Base-by-base conservation (phyloP, 2,113 vertebrate genomes). In the Hypanus sabinus region DNA sequence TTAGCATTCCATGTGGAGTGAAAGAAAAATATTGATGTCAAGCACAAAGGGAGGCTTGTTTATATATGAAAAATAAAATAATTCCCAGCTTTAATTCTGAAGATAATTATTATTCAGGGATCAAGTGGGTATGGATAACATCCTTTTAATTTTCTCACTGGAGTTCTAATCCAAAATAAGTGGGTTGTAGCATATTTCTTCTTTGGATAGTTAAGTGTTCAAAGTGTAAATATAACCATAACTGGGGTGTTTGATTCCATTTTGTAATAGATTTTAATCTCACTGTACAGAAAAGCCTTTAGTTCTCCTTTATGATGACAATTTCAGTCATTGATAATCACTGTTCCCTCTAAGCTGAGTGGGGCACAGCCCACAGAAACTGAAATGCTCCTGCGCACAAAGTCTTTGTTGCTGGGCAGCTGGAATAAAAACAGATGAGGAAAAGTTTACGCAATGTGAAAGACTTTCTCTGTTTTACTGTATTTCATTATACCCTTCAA, bases 61-160 rank as follows among this genome's bases (percentile, higher is more conserved):
- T 90, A 33, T 20, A 16, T 65, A 87, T 57, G 57, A 33, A 62
- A 62, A 90, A 90, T 90, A 90, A 65, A 68, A n/a, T 65, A 90
- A 90, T 36, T n/a, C 85, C n/a, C 60, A n/a, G 14, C n/a, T 68
- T 90, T 90, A 90, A 68, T 68, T 68, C 14, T 90, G 85, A 68
- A 90, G 62, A 65, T 68, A 33, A 90, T 90, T 90, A 90, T 33
- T 90, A 90, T 60, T 36, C 60, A 8, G 57, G 30, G 85, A 88
- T 65, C 30, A 18, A n/a, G 16, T 90, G 30, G 60, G 6, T 33
- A n/a, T 8, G 5, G 4, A n/a, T 60, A 90, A 12, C 85, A 65
- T 90, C 30, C 14, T 90, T 90, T 65, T 16, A 90, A 90, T 20
- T 65, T 20, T 90, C 30, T 90, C 85, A 90, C 5, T 79, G n/a